Evolutionary conservation across 2,888 invertebrate species (phyloP), one percentile per base, ranked within the genome.

Genomic region (Stenoptilia bipunctidactyla): DNA sequence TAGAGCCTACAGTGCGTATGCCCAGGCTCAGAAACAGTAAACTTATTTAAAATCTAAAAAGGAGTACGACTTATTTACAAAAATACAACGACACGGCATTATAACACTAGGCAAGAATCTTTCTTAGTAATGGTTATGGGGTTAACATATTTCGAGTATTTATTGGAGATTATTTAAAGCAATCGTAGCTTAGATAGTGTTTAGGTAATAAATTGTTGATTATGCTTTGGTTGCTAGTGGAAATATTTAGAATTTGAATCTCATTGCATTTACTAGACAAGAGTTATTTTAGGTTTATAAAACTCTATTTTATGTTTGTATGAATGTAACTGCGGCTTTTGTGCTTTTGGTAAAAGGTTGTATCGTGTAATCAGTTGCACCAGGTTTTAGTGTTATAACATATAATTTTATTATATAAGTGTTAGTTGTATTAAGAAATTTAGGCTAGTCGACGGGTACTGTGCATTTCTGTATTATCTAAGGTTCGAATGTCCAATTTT

Each of bases 1-100:
- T 38, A 86, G 88, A 56, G 88, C 88, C 14, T 89, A 88, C 56
- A 85, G 84, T 49, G 87, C 86, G 35, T 85, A 88, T 49, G 69
- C 74, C 34, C 65, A 67, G 48, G 69, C 74, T 33, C 65, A 67
- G 48, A 68, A 71, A 44, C 80, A 79, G 52, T 76, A 74, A 51
- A 42, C 13, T 5, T 49, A 45, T 30, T 9, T 13, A 13, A 12
- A 30, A 34, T 35, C 42, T 43, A 47, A 50, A 38, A 56, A 46
- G 41, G 52, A 61, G 70, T 71, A 71, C 74, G 80, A 80, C 77
- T 76, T 74, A 53, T 14, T 63, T 70, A 66, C 47, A 60, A 61
- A n/a, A 61, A 64, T 56, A 69, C 70, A 64, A 68, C 70, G 56
- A 58, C 51, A 48, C 56, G 58, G 65, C 66, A 59, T 56, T 54